A percentile compares a stretch with the other conserved stretches of the same genome.
These are phyloP conservation scores for Radopholus similis DNA, from an alignment of 1,140 invertebrate genomes.

Conservation along the genomic window DNA sequence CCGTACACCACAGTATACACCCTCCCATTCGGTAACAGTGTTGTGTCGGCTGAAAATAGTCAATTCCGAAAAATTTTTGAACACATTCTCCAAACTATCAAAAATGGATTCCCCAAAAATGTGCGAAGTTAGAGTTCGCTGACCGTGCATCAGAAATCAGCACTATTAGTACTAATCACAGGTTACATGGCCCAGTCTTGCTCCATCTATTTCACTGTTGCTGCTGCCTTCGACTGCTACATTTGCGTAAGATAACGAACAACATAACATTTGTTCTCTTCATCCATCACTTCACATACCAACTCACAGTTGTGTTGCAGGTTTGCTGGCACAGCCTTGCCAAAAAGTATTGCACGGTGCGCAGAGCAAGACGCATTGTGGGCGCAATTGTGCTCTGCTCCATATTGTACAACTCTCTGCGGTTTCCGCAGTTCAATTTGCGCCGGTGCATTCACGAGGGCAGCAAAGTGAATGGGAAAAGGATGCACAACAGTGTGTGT, in stretches of 20 bases:
- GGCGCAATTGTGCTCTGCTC: slow-evolving; percentile 40
- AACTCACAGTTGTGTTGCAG: slow-evolving; percentile 25
- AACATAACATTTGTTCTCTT: neutral
- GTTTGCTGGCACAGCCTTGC: slow-evolving; percentile 44
- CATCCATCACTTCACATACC: slow-evolving; percentile 2
- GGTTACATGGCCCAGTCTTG: slow-evolving; percentile 60
- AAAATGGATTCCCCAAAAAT: no score
- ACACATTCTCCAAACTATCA: no score
- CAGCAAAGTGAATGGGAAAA: slow-evolving; percentile 38
- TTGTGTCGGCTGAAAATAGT: no score
- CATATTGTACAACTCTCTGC: slow-evolving; percentile 57
- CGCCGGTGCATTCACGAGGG: slow-evolving; percentile 55
- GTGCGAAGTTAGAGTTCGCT: no score
- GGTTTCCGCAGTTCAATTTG: slow-evolving; percentile 59
- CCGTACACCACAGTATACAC: slow-evolving; percentile 53
- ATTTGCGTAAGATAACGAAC: slow-evolving; percentile 37
- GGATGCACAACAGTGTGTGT: neutral
- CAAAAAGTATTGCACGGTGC: slow-evolving; percentile 46
- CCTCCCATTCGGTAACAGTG: neutral
- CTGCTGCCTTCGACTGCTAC: slow-evolving; percentile 59
- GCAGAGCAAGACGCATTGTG: slow-evolving; percentile 46
- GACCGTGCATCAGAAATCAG: no score
- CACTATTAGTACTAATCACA: slow-evolving; percentile 16
- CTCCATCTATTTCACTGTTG: slow-evolving; percentile 58
- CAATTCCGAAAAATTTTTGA: no score